Conservation (phyloP, 2,797 vertebrate genomes). For the Sebastes itinus region DNA sequence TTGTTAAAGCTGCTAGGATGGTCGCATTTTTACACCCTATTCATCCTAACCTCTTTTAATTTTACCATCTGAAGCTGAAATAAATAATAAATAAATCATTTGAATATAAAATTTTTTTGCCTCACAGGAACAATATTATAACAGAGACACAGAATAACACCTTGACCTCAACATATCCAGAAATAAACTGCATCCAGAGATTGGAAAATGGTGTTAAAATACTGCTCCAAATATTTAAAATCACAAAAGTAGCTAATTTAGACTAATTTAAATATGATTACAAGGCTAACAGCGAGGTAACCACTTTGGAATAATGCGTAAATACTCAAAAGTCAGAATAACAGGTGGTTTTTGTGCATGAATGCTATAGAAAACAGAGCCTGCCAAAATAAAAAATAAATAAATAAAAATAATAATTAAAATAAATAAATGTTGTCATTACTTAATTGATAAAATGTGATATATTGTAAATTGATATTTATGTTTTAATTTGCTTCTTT, state of each 20-base stretch:
- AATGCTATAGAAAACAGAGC: not conserved
- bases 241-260: not conserved
- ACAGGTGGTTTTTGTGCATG: not conserved
- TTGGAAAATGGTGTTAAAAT: not conserved
- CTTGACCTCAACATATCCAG: not conserved
- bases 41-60: not conserved
- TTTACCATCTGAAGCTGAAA: not conserved
- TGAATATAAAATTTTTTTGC: not conserved
- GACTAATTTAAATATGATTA: not conserved
- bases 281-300: not conserved
- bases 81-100: no score
- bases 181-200: not conserved
- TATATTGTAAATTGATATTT: no score
- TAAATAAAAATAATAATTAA: no score
- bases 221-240: not conserved
- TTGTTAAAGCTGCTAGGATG: not conserved
- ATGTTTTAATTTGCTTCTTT: no score
- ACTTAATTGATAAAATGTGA: no score
- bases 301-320: not conserved
- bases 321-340: not conserved
- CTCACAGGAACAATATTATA: not conserved
- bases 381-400: no score
- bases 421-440: fast-evolving
- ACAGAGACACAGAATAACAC: not conserved
- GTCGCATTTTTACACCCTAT: no score